These are phyloP conservation scores for Miniopterus natalensis DNA, from an alignment of 2,113 vertebrate genomes.

Conservation along the genomic window DNA sequence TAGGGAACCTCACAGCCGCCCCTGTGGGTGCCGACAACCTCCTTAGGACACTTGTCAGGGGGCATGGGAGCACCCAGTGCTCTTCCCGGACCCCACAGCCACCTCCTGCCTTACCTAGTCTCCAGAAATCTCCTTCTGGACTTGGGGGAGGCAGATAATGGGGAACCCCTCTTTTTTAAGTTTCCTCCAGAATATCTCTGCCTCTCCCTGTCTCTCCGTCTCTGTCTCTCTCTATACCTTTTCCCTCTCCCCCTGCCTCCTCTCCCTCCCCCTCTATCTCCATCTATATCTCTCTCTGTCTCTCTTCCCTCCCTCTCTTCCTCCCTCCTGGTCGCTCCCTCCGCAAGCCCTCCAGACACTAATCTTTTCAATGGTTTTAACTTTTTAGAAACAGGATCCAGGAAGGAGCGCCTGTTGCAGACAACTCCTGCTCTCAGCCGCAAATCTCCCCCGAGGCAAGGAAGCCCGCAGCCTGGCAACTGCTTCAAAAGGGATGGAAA, in stretches of 20 bases:
- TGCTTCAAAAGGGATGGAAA: neutral
- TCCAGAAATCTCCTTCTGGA: neutral
- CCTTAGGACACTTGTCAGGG: neutral
- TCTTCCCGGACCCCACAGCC: neutral
- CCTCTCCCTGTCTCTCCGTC: neutral
- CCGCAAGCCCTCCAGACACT: neutral
- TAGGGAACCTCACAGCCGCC: neutral
- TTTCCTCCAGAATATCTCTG: neutral
- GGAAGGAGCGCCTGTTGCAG: neutral
- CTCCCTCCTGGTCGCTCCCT: neutral
- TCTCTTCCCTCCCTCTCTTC: no score
- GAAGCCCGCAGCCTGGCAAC: neutral
- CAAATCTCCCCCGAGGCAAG: neutral
- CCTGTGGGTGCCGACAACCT: neutral
- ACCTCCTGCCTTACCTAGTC: neutral
- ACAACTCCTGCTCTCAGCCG: neutral
- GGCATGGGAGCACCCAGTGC: fast-evolving
- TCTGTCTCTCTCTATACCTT: fast-evolving
- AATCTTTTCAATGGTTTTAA: neutral
- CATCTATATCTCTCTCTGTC: neutral
- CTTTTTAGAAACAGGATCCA: neutral
- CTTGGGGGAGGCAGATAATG: neutral
- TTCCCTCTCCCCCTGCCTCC: no score
- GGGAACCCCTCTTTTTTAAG: neutral
- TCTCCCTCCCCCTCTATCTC: neutral